Percentiles rank a stretch among this genome's conserved stretches.
phyloP scores from a whole-genome alignment of 2,888 invertebrate species.

The Dione vanillae region DNA sequence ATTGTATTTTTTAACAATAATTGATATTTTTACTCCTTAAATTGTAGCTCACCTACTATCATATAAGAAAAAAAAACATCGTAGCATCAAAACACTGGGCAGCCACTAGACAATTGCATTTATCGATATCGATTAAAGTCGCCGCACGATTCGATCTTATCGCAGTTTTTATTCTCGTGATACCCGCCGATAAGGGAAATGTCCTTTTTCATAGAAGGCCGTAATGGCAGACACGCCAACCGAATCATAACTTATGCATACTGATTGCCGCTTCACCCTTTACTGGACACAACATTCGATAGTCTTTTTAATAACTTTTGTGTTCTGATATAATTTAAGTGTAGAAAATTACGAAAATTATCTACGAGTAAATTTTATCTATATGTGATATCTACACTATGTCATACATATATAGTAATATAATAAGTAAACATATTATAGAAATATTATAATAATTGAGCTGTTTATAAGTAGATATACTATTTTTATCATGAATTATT shows the following conservation, averaged over 20 bases:
- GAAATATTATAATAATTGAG: background rate
- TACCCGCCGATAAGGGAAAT: slow-evolving; percentile 82
- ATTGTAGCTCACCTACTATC: background rate
- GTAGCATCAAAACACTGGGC: slow-evolving; percentile 21
- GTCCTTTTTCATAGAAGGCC: slow-evolving; percentile 83
- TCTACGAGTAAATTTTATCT: background rate
- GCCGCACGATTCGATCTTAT: slow-evolving; percentile 72
- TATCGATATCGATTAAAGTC: slow-evolving; percentile 51
- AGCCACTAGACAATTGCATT: slow-evolving; percentile 44
- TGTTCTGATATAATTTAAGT: slow-evolving; percentile 26
- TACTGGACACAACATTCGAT: slow-evolving; percentile 58
- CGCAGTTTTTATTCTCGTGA: slow-evolving; percentile 82
- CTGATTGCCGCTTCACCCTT: slow-evolving; percentile 80
- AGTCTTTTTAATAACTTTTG: slow-evolving; percentile 47
- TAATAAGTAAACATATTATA: background rate
- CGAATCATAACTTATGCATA: slow-evolving; percentile 80
- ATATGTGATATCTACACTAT: background rate
- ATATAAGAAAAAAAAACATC: slow-evolving; percentile 10
- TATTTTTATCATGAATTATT: background rate
- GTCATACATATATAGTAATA: background rate
- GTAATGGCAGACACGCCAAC: slow-evolving; percentile 81
- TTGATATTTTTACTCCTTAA: background rate
- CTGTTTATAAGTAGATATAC: background rate
- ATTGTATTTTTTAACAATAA: too few relatives aligned
- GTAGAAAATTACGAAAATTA: slow-evolving; percentile 23